A percentile compares a stretch with the other conserved stretches of the same genome.
phyloP scores from a whole-genome alignment of 2,888 invertebrate genomes.

The Drosophila helvetica region DNA sequence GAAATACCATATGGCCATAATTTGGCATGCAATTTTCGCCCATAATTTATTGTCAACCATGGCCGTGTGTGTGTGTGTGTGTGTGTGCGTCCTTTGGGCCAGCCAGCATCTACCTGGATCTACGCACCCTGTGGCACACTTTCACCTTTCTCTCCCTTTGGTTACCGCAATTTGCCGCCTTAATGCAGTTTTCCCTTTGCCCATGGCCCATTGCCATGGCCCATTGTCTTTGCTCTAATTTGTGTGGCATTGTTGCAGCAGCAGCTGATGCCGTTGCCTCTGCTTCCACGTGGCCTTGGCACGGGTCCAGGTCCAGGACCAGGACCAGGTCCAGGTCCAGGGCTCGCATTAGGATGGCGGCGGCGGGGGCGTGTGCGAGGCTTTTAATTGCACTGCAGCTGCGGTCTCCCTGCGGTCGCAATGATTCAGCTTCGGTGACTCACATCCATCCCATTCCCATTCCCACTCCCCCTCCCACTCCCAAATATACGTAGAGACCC shows the following conservation, averaged over 20 bases:
- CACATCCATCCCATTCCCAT: slow-evolving; percentile 29
- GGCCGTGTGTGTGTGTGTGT: slow-evolving; percentile 22
- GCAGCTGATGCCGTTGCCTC: slow-evolving; percentile 46
- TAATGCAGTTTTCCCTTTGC: slow-evolving; percentile 45
- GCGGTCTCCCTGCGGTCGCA: slow-evolving; percentile 27
- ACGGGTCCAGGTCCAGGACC: slow-evolving; percentile 46
- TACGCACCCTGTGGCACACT: slow-evolving; percentile 59
- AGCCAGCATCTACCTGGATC: slow-evolving; percentile 56
- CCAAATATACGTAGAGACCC: too few species aligned
- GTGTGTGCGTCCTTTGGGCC: slow-evolving; percentile 20
- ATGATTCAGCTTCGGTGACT: slow-evolving; percentile 52
- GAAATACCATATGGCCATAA: slow-evolving; percentile 48
- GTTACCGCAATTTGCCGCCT: slow-evolving; percentile 42
- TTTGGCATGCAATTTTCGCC: slow-evolving; percentile 66
- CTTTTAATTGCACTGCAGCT: slow-evolving; percentile 54
- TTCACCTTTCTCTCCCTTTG: slow-evolving; percentile 63
- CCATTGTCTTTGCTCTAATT: slow-evolving; percentile 59
- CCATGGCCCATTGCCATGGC: slow-evolving; percentile 38
- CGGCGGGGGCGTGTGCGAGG: slow-evolving; percentile 35
- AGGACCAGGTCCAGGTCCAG: background rate
- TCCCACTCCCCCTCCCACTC: too few species aligned
- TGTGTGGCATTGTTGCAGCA: slow-evolving; percentile 57
- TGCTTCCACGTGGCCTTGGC: slow-evolving; percentile 60
- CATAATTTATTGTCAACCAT: slow-evolving; percentile 70
- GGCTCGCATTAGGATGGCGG: too few species aligned